Percentiles rank a stretch among this genome's conserved stretches.
Conservation (phyloP, 2,888 invertebrate genomes). For the Platycheirus albimanus region DNA sequence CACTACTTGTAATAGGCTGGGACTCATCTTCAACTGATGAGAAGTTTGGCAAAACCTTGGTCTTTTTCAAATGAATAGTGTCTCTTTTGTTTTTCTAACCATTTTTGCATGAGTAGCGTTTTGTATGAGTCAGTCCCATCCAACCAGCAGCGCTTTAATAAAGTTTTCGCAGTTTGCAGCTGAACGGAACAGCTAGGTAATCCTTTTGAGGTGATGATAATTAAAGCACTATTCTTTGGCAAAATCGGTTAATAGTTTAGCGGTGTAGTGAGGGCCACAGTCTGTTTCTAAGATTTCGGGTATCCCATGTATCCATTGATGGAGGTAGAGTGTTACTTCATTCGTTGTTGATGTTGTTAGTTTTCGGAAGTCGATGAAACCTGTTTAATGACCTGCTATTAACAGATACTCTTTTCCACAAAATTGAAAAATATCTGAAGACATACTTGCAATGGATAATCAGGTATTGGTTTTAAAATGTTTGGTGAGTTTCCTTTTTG, state of each 20-base stretch:
- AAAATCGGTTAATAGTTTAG: neutral
- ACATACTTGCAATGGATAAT: constrained; percentile 7
- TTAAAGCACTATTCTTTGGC: too few relatives aligned
- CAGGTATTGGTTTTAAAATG: too few relatives aligned
- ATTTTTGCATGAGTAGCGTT: too few relatives aligned
- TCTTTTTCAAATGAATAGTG: too few relatives aligned
- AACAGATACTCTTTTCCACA: constrained; percentile 5
- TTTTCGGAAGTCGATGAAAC: neutral
- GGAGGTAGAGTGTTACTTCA: constrained; percentile 3
- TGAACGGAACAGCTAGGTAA: neutral
- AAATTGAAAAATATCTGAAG: constrained; percentile 10
- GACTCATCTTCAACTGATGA: too few relatives aligned
- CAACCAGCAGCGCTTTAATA: constrained; percentile 3
- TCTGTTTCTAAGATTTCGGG: constrained; percentile 11
- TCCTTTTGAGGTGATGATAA: too few relatives aligned
- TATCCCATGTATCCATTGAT: constrained; percentile 8
- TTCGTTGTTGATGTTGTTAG: constrained; percentile 7
- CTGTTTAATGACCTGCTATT: neutral
- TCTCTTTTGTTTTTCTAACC: too few relatives aligned
- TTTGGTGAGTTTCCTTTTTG: too few relatives aligned
- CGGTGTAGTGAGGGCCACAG: constrained; percentile 5
- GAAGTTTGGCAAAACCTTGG: too few relatives aligned
- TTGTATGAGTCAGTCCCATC: too few relatives aligned
- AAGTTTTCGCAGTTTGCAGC: constrained; percentile 9
- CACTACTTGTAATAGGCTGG: too few relatives aligned